Evolutionary conservation across 1,140 invertebrate genomes (phyloP), one percentile per base, ranked within the genome.

Genomic region (Neodiprion fabricii): DNA sequence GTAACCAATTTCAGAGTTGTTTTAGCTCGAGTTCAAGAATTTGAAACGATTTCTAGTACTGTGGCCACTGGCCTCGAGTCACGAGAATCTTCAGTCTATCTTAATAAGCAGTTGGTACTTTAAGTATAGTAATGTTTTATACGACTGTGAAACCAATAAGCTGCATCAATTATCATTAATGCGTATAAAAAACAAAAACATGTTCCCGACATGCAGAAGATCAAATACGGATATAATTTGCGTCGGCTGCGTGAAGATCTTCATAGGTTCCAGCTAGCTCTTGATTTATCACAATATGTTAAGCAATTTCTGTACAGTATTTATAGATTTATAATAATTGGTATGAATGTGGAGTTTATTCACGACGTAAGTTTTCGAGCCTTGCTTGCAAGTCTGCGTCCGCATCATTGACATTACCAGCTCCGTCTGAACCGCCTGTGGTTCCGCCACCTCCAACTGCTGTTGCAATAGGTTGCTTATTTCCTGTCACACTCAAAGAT

Each of bases 361-460:
- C 96, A 78, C 96, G 91, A 79, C 97, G 91, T 75, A 99, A 89
- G 88, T 98, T 98, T 87, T 99, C 96, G 76, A 99, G 90, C 78
- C 98, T 90, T 8, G 97, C 97, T 89, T 98, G 96, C 71, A 99
- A 89, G 89, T 99, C 97, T 40, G 97, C 97, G 90, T 98, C 98
- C 7, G 96, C 96, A 90, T 98, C 97, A 9, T 91, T 91, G 49
- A 94, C 87, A 75, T 91, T 92, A 23, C 91, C 90, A 14, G 86
- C 87, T 7, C 89, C 89, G 0, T 89, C 88, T 7, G 85, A 86
- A 65, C 88, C 85, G 12, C 89, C 89, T 74, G 89, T 89, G 50
- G 89, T 89, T 5, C 87, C 89, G 9, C 53, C 53, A 61, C 11
- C 89, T 17, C 89, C 90, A 12, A 91, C 90, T 50, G 90, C 88